phyloP scores from a whole-genome alignment of 2,113 vertebrate species.

The Urocolius indicus region DNA sequence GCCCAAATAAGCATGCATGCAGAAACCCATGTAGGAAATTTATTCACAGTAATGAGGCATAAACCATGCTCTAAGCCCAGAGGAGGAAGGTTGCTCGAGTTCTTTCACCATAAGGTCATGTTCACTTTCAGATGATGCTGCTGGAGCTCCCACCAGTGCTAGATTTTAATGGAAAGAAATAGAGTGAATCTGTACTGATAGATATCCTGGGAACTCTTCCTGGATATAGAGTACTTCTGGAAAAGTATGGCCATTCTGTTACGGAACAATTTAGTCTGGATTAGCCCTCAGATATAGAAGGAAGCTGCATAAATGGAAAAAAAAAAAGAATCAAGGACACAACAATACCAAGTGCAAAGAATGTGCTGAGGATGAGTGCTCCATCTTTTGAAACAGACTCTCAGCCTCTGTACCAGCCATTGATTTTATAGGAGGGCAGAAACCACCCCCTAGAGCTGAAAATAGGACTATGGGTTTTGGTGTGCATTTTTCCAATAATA shows the following conservation, averaged over 20 bases:
- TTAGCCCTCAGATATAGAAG: background rate
- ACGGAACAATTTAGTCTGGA: background rate
- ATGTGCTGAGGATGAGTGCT: background rate
- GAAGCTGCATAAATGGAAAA: background rate
- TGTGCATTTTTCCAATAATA: background rate
- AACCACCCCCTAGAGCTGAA: background rate
- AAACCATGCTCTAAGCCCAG: background rate
- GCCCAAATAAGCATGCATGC: background rate
- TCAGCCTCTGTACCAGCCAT: background rate
- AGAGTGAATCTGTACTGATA: background rate
- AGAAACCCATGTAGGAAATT: background rate
- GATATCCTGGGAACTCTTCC: background rate
- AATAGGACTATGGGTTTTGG: background rate
- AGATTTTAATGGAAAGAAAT: background rate
- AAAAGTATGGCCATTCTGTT: background rate
- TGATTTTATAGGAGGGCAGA: background rate
- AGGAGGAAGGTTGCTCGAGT: background rate
- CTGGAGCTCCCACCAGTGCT: background rate
- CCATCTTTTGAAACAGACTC: background rate
- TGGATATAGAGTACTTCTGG: background rate
- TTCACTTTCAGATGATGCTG: background rate
- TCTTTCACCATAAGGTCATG: background rate
- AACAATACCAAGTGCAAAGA: background rate
- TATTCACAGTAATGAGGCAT: conserved; percentile 10
- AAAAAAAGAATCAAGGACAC: background rate